Evolutionary conservation across 2,797 vertebrate genomes (phyloP), one percentile per base, ranked within the genome.

Genomic region (Borostomias antarcticus): DNA sequence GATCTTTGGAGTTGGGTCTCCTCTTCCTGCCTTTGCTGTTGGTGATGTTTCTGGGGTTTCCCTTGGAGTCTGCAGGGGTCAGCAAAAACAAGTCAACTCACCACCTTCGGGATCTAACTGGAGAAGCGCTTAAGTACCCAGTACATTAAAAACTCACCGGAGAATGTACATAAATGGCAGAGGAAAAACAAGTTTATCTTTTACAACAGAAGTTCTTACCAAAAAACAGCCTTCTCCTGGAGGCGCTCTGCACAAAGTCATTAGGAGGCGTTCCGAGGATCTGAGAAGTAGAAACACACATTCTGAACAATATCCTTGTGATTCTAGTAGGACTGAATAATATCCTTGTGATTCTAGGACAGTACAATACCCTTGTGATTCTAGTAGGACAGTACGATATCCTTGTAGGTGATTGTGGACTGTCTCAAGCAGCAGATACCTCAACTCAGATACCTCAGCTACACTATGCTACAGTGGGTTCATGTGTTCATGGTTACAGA

Each of bases 21-120:
- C 95, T 90, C 79, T 93, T 95, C 81, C 89, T 95, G 19, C 96
- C 96, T 66, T 93, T 96, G 81, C 94, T 96, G 84, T 96, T 97
- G 0, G 94, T 95, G 83, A 93, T 74, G 43, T 89, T 93, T 76
- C 94, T 93, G 45, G 95, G 96, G 85, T 93, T 92, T 78, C 96
- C 95, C 86, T 94, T 96, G 23, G 95, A 94, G 91, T 98, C 96
- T 98, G 89, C 33, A 81, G 28, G 4, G 72, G 51, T 45, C 1
- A 70, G 28, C 45, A 70, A 62, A 76, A 5, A 70, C 7, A n/a
- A n/a, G n/a, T n/a, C n/a, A n/a, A n/a, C n/a, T n/a, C n/a, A n/a
- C n/a, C n/a, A n/a, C n/a, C n/a, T n/a, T n/a, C n/a, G n/a, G n/a
- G n/a, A n/a, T n/a, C n/a, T n/a, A n/a, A n/a, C n/a, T n/a, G n/a